Conservation (phyloP, 2,888 invertebrate genomes). For the Acrobasis repandana region DNA sequence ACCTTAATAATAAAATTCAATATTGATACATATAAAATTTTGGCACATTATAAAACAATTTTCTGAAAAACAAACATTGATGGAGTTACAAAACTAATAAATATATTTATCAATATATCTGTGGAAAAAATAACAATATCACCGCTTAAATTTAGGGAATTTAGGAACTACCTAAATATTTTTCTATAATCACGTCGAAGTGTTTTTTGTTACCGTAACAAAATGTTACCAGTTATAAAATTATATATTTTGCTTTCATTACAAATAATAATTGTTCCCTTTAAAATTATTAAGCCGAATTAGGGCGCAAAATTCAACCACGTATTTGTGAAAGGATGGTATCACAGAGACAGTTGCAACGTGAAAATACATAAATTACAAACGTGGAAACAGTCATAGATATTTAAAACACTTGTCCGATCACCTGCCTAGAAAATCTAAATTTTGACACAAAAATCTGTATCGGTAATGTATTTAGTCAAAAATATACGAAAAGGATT, state of each 20-base stretch:
- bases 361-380: slow-evolving; percentile 29
- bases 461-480: not conserved
- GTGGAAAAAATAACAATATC: too few species aligned
- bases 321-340: slow-evolving; percentile 49
- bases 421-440: slow-evolving; percentile 17
- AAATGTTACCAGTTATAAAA: too few species aligned
- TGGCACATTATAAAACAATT: slow-evolving; percentile 42
- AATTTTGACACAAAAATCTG: slow-evolving; percentile 8
- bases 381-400: slow-evolving; percentile 25
- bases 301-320: slow-evolving; percentile 42
- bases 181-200: too few species aligned
- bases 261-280: not conserved
- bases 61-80: not conserved
- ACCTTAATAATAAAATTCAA: slow-evolving; percentile 23
- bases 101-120: too few species aligned
- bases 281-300: slow-evolving; percentile 2
- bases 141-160: too few species aligned
- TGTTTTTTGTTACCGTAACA: too few species aligned
- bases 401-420: slow-evolving; percentile 17
- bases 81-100: not conserved
- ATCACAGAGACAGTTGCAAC: slow-evolving; percentile 60
- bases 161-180: too few species aligned
- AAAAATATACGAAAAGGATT: not conserved
- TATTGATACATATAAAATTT: slow-evolving; percentile 49
- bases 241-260: too few species aligned